Evolutionary conservation across 1,140 invertebrate species (phyloP), one percentile per base, ranked within the genome.

Genomic region (Zaprionus tsacasi): DNA sequence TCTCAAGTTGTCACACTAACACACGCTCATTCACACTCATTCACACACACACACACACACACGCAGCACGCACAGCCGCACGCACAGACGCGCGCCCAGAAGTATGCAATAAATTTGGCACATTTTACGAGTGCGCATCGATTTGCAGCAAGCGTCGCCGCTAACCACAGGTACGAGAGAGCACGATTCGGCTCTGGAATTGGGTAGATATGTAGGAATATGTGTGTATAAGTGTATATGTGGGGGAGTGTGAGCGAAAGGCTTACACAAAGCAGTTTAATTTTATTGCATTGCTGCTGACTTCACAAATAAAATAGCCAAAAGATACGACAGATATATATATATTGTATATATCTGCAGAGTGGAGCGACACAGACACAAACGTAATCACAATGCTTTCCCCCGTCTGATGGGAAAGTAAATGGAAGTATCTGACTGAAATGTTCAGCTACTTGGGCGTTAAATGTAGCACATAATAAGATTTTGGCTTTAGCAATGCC

Each of bases 391-490:
- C 55, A 70, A 69, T 70, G 59, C 45, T 25, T 48, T 48, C 17
- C 25, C 25, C 48, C 56, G 35, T 35, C 71, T 60, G 58, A 64
- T 65, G 43, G 54, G 54, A 40, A 38, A 52, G 48, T 17, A 57
- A 82, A 56, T 79, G 73, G 61, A 61, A 35, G 58, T 74, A 57
- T 63, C 73, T 71, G 73, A 66, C 48, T 76, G 68, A 76, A 78
- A 69, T 58, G 73, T 72, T 76, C 77, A 55, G 78, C 76, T 79
- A 72, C 76, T 76, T 79, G 85, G 78, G 85, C 83, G 83, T 89
- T 88, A 89, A 88, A 88, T 88, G 85, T 88, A 68, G 83, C 83
- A 88, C 85, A 88, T 88, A 88, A 88, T 83, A 89, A 75, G 83
- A 76, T 88, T 89, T 79, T 70, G 60, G 73, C 67, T 60, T 56